Conservation (phyloP, 2,797 vertebrate species). For the Chaunax sp. region DNA sequence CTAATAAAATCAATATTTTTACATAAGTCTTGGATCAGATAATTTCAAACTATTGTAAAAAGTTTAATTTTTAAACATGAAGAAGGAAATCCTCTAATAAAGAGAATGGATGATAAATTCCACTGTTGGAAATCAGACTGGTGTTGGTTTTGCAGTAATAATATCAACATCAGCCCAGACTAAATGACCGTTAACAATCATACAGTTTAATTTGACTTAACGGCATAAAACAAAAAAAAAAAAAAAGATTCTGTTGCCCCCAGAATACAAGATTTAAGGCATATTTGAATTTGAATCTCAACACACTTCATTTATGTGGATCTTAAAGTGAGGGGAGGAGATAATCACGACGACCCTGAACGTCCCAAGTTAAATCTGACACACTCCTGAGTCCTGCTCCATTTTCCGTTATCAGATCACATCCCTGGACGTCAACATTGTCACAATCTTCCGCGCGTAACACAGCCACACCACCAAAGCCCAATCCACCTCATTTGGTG, state of each 20-base stretch:
- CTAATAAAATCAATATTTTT: background rate
- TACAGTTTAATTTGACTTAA: too few relatives aligned
- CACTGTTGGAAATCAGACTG: too few relatives aligned
- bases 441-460: constrained; percentile 6
- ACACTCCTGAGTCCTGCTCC: constrained; percentile 71
- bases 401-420: constrained; percentile 60
- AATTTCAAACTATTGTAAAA: too few relatives aligned
- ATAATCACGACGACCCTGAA: constrained; percentile 17
- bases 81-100: too few relatives aligned
- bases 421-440: constrained; percentile 32
- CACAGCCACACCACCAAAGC: constrained; percentile 23
- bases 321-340: constrained; percentile 32
- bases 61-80: too few relatives aligned
- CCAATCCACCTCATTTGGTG: background rate
- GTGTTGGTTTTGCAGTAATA: too few relatives aligned
- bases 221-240: too few relatives aligned
- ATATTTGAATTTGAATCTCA: too few relatives aligned
- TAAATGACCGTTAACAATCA: background rate
- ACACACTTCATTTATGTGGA: background rate
- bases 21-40: too few relatives aligned
- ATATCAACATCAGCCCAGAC: background rate
- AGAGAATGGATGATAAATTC: too few relatives aligned
- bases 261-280: too few relatives aligned
- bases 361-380: constrained; percentile 64
- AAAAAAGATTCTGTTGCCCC: too few relatives aligned